phyloP scores from a whole-genome alignment of 2,888 invertebrate species.

The Sisyra nigra region DNA sequence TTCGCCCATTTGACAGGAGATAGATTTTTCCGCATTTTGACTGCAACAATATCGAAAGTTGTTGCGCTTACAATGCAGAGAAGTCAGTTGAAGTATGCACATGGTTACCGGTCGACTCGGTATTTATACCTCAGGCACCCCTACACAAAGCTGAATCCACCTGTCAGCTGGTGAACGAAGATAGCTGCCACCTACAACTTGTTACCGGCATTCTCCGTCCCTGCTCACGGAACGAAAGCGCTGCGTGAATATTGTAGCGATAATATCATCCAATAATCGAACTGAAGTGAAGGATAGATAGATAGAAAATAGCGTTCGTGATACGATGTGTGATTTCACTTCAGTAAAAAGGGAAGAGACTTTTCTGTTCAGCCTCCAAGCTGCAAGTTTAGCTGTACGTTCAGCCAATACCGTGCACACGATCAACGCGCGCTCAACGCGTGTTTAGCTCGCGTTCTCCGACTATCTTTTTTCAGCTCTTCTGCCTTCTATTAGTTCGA shows the following conservation, averaged over 20 bases:
- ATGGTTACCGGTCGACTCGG: too few species aligned
- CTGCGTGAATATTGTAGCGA: too few species aligned
- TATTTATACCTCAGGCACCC: background rate
- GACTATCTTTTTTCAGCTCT: background rate
- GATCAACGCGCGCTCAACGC: conserved; percentile 26
- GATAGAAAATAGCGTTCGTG: too few species aligned
- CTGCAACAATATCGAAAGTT: conserved; percentile 1
- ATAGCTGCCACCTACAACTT: background rate
- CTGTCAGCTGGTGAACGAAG: background rate
- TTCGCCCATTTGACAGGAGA: conserved; percentile 33
- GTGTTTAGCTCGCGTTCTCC: conserved; percentile 22
- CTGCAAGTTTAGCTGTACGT: conserved; percentile 13
- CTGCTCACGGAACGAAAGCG: conserved; percentile 10
- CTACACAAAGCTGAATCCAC: background rate
- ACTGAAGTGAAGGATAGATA: too few species aligned
- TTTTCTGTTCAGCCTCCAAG: background rate
- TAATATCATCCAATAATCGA: too few species aligned
- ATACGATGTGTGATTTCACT: too few species aligned
- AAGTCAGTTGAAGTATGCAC: too few species aligned
- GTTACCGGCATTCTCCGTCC: conserved; percentile 12
- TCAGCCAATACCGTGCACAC: conserved; percentile 18
- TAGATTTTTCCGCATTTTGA: conserved; percentile 22
- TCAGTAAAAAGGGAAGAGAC: too few species aligned
- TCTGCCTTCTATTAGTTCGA: background rate
- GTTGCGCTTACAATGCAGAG: too few species aligned